Conservation (phyloP, 2,113 vertebrate species). For the Coptodon rendalli region DNA sequence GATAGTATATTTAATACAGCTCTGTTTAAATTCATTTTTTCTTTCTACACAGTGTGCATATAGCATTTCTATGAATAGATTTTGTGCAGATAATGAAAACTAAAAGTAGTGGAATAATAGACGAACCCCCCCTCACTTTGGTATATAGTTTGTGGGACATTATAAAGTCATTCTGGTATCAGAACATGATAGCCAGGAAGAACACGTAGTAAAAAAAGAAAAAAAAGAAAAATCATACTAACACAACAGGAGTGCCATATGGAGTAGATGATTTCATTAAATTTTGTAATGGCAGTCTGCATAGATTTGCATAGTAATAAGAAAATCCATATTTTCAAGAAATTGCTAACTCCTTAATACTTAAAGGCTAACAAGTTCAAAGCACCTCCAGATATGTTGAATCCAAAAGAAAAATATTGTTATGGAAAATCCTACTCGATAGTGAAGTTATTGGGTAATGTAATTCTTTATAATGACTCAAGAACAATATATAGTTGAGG, state of each 20-base stretch:
- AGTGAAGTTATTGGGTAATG: not conserved
- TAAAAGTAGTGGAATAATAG: not conserved
- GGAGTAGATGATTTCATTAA: not conserved
- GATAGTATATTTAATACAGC: not conserved
- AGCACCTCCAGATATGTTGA: not conserved
- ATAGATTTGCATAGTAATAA: not conserved
- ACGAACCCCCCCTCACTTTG: accelerated
- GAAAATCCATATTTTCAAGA: not conserved
- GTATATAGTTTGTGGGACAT: not conserved
- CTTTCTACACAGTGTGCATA: too few relatives aligned
- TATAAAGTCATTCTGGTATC: not conserved
- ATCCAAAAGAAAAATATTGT: not conserved
- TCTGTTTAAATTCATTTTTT: not conserved
- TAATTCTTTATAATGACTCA: not conserved
- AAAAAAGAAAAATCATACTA: not conserved
- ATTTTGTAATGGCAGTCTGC: not conserved
- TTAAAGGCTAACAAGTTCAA: not conserved
- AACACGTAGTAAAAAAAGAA: not conserved
- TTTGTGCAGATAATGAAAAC: not conserved
- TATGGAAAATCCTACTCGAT: not conserved
- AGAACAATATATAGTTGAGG: not conserved
- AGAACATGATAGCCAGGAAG: not conserved
- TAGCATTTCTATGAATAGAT: not conserved
- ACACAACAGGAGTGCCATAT: not conserved
- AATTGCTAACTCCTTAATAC: not conserved